These are phyloP conservation scores for Xestia xanthographa DNA, from an alignment of 2,888 invertebrate genomes.

Conservation along the genomic window DNA sequence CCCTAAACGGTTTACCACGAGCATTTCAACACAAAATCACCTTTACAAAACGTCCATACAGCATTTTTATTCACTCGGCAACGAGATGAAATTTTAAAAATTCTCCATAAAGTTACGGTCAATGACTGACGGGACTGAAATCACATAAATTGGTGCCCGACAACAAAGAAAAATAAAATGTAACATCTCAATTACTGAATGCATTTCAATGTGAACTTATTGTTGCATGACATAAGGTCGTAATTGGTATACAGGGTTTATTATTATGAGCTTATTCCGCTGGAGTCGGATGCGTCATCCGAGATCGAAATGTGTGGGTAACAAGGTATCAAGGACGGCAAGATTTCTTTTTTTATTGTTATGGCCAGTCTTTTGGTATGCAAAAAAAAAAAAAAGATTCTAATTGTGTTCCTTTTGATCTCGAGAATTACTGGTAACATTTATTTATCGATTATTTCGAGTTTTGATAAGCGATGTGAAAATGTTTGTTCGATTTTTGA, in stretches of 20 bases:
- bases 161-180: conserved; percentile 71
- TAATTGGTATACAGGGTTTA: conserved; percentile 44
- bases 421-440: conserved; percentile 56
- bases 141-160: conserved; percentile 76
- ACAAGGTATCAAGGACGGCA: conserved; percentile 85
- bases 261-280: conserved; percentile 63
- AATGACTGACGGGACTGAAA: conserved; percentile 73
- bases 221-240: conserved; percentile 54
- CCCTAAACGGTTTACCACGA: neutral
- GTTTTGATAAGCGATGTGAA: conserved; percentile 38
- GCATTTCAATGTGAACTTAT: conserved; percentile 62
- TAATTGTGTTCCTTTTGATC: conserved; percentile 71
- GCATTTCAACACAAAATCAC: conserved; percentile 27
- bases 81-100: conserved; percentile 71
- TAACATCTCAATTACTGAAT: conserved; percentile 74
- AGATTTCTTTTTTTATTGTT: conserved; percentile 78
- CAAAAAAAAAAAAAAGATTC: conserved; percentile 78
- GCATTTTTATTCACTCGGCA: conserved; percentile 62
- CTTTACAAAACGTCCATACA: conserved; percentile 27
- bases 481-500: conserved; percentile 17
- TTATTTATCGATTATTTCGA: conserved; percentile 27
- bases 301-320: conserved; percentile 82
- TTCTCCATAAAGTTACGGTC: conserved; percentile 71
- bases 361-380: conserved; percentile 79
- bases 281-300: conserved; percentile 79